Evolutionary conservation across 2,888 invertebrate genomes (phyloP), one percentile per base, ranked within the genome.

Genomic region (Tetramorium bicarinatum): DNA sequence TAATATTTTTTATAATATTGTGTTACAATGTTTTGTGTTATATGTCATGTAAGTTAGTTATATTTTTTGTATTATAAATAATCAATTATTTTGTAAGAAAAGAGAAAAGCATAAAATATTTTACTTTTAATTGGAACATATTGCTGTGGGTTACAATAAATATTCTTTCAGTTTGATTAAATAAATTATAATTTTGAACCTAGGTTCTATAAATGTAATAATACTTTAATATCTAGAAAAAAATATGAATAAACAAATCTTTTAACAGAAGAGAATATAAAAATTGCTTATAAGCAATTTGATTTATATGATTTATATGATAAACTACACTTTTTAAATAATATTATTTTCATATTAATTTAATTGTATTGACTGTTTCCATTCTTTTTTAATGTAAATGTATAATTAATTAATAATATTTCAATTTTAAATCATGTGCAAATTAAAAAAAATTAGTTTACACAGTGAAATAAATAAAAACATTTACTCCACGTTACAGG

Each of bases 401-500:
- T 59, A 29, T 8, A 25, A 29, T 38, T 47, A 15, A 34, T 62
- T 47, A 47, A 67, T 56, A 29, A 44, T 38, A 44, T 74, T 44
- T 61, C 9, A 61, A 8, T 74, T 74, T 44, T 47, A 29, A 61
- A 29, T 61, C 1, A 15, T 61, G 13, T 44, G 21, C 13, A 25
- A 18, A 2, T 62, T 62, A 34, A 34, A 62, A 62, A 61, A 61
- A 29, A 61, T 59, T n/a, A 56, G 54, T 76, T 61, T 84, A 49
- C 41, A 67, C 21, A 29, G 15, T n/a, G 11, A 69, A 71, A 9
- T 82, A 64, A 59, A 94, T 77, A 13, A 15, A 75, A 56, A 38
- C 2, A 21, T 59, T 18, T 41, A 18, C 1, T 64, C 9, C 64
- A 25, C 52, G n/a, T 92, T 91, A 8, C 96, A 99, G 99, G 99